These are phyloP conservation scores for Drosophila repletoides DNA, from an alignment of 1,140 invertebrate genomes.

Conservation along the genomic window DNA sequence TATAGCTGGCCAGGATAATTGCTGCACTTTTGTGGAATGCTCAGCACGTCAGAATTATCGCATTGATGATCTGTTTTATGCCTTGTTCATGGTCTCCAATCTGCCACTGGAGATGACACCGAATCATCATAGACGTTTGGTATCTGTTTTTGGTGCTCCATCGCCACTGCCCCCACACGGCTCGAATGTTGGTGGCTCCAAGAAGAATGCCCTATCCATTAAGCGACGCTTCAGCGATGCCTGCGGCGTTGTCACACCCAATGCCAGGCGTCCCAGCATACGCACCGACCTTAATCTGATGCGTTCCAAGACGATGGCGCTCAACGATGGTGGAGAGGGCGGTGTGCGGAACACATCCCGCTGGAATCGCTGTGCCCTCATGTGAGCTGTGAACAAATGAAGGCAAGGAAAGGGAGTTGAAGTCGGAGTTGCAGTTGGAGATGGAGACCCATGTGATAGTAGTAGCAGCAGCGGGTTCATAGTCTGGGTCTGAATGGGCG, in stretches of 20 bases:
- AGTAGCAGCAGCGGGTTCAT: conserved; percentile 33
- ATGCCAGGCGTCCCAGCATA: conserved; percentile 91
- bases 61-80: conserved; percentile 91
- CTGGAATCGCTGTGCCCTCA: conserved; percentile 70
- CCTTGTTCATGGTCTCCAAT: conserved; percentile 90
- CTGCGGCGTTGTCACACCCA: conserved; percentile 92
- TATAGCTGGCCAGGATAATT: conserved; percentile 87
- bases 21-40: conserved; percentile 90
- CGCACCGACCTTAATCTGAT: conserved; percentile 93
- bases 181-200: conserved; percentile 86
- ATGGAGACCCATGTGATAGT: conserved; percentile 66
- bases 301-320: conserved; percentile 89
- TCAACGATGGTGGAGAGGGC: conserved; percentile 84
- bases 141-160: conserved; percentile 87
- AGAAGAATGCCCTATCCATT: conserved; percentile 90
- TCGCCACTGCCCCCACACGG: conserved; percentile 87
- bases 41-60: conserved; percentile 91
- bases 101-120: conserved; percentile 94
- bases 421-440: too few relatives aligned
- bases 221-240: conserved; percentile 91
- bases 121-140: conserved; percentile 90
- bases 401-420: not conserved
- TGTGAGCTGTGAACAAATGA: too few relatives aligned
- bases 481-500: not conserved
- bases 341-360: conserved; percentile 79